Base-by-base conservation (phyloP, 1,140 invertebrate species). In the Drosophila cardini region DNA sequence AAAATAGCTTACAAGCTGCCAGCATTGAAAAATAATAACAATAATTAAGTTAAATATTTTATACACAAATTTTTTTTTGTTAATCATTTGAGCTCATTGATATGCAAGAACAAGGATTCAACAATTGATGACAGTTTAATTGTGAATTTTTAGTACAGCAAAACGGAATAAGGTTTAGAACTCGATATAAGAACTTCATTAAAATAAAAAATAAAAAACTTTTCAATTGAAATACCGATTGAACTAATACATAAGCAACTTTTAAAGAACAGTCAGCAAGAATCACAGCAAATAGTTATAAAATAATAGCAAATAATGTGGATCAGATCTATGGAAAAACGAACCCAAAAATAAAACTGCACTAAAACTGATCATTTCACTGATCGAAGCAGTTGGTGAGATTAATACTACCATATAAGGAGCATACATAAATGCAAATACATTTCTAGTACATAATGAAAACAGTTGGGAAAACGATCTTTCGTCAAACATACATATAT, bases 1-100 rank as follows among this genome's bases (percentile, higher is more conserved):
- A 56, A 72, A 57, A 90, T 80, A 87, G 80, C 80, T 78, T 70
- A 78, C 67, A 90, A 80, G 84, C 84, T 87, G 84, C 84, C 84
- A 87, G 77, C 77, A 89, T 80, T 55, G 70, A 78, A 72, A 89
- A 60, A 89, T 75, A 86, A 89, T 80, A 80, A 89, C 84, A 89
- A 89, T 89, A 89, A 89, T 76, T 87, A 87, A 89, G 84, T 89
- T 89, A 90, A 89, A 87, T 80, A 64, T 85, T 85, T 85, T 87
- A 80, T 78, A 87, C 57, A 80, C 15, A n/a, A n/a, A n/a, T 26
- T 3, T 26, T 26, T 26, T 26, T 71, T 46, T 43, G 78, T 77
- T 60, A 64, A 84, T 89, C 34, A 73, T 72, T 90, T 90, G 67
- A 77, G 72, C 79, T 89, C 77, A 74, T 76, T 78, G 78, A 50